Percentiles rank a stretch among this genome's conserved stretches.
Conservation (phyloP, 2,797 vertebrate species). For the Schizopygopsis malacanthus region DNA sequence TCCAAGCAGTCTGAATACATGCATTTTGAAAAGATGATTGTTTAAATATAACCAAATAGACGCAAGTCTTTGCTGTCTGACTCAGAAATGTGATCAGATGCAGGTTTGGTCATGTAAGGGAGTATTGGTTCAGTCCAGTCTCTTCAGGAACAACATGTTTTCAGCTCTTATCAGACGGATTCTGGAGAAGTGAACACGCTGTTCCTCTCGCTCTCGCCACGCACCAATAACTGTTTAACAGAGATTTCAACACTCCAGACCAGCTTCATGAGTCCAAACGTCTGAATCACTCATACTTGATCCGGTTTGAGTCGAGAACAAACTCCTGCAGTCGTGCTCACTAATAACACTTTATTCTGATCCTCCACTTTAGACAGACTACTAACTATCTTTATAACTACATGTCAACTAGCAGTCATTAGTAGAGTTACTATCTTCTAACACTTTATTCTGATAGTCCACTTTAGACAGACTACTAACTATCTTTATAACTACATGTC, state of each 20-base stretch:
- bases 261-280: neutral
- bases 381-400: too few species aligned
- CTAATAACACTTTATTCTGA: too few species aligned
- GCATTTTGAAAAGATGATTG: neutral
- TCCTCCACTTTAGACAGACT: too few species aligned
- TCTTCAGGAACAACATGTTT: conserved; percentile 21
- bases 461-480: too few species aligned
- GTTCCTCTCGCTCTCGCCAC: neutral
- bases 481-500: too few species aligned
- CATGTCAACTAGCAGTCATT: too few species aligned
- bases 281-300: neutral
- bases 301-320: neutral
- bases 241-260: neutral
- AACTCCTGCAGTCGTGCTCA: too few species aligned
- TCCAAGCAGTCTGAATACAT: neutral
- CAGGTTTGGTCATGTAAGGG: too few species aligned
- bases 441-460: too few species aligned
- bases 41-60: neutral
- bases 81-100: too few species aligned
- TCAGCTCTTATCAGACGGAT: conserved; percentile 4
- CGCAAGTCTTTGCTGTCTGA: too few species aligned
- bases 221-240: neutral
- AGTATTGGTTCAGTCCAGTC: neutral
- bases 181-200: neutral
- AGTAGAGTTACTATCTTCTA: too few species aligned